Percentiles rank a stretch among this genome's conserved stretches.
Conservation (phyloP, 1,140 invertebrate species). For the Nomia melanderi region DNA sequence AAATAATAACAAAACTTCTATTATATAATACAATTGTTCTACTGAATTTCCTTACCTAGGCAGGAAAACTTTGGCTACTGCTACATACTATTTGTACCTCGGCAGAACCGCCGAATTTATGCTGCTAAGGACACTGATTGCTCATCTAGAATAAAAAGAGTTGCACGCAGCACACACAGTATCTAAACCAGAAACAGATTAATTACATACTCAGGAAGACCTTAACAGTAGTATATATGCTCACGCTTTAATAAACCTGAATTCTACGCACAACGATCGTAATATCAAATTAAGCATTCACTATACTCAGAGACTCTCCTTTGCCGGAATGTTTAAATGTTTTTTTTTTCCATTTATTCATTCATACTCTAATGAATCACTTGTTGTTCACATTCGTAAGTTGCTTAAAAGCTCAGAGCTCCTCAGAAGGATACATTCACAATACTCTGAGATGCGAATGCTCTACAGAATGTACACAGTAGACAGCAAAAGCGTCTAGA, state of each 20-base stretch:
- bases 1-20: conserved; percentile 55
- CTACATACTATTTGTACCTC: conserved; percentile 73
- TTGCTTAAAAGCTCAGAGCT: conserved; percentile 66
- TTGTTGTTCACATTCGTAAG: conserved; percentile 51
- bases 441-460: conserved; percentile 65
- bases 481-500: conserved; percentile 72
- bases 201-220: conserved; percentile 75
- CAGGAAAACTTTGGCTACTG: conserved; percentile 71
- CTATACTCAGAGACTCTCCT: conserved; percentile 64
- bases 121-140: conserved; percentile 64
- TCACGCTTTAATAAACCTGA: conserved; percentile 75
- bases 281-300: conserved; percentile 70
- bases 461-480: conserved; percentile 68
- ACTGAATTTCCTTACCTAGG: conserved; percentile 60
- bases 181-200: conserved; percentile 65
- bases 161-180: conserved; percentile 63
- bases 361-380: conserved; percentile 52
- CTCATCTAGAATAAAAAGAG: conserved; percentile 61
- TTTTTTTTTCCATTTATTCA: conserved; percentile 53
- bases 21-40: conserved; percentile 53
- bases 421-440: conserved; percentile 46
- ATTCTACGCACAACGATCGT: conserved; percentile 73
- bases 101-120: conserved; percentile 63
- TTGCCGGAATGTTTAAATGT: conserved; percentile 75
- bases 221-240: conserved; percentile 75